These are phyloP conservation scores for Barypeithes pellucidus DNA, from an alignment of 2,888 invertebrate genomes.

Conservation along the genomic window DNA sequence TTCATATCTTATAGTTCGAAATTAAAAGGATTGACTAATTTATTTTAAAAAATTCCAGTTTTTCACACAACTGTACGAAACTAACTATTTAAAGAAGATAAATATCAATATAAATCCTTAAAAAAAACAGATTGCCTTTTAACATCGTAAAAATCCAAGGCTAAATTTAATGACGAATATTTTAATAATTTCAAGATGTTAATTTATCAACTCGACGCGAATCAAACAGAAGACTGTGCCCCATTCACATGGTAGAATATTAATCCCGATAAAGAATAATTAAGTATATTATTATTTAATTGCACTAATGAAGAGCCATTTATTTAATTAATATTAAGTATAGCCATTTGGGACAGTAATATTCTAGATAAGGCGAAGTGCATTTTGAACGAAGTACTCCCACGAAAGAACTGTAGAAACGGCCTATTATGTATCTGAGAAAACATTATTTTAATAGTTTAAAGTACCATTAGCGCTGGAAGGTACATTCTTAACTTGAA, in stretches of 20 bases:
- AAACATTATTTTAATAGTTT: conserved; percentile 41
- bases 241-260: background rate
- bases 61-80: no score
- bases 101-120: background rate
- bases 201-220: conserved; percentile 13
- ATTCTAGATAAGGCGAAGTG: conserved; percentile 29
- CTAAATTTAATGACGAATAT: background rate
- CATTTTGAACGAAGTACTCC: conserved; percentile 31
- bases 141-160: conserved; percentile 13
- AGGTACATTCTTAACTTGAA: conserved; percentile 39
- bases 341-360: conserved; percentile 6
- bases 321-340: conserved; percentile 28
- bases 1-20: no score
- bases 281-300: conserved; percentile 10
- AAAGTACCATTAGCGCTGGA: conserved; percentile 33
- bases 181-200: conserved; percentile 10
- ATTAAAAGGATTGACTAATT: no score
- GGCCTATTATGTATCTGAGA: conserved; percentile 27
- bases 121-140: conserved; percentile 10
- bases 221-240: background rate
- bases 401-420: conserved; percentile 12
- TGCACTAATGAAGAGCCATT: conserved; percentile 10
- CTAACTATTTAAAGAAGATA: conserved; percentile 4
- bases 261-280: conserved; percentile 8
- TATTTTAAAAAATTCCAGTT: no score